phyloP scores from a whole-genome alignment of 2,113 vertebrate genomes.

The Apodemus speciosus region DNA sequence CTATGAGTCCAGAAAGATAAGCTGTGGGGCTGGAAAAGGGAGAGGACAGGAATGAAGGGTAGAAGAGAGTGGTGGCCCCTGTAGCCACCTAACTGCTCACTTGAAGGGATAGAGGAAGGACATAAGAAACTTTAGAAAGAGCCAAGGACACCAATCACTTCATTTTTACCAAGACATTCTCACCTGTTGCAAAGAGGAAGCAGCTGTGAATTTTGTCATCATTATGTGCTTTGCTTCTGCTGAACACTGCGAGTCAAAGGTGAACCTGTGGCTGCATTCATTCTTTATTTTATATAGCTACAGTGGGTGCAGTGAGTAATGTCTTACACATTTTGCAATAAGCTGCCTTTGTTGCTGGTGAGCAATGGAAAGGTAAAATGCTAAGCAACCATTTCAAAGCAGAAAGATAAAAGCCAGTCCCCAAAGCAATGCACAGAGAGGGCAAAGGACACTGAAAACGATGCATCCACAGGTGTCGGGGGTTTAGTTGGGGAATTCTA shows the following conservation, averaged over 20 bases:
- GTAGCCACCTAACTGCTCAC: not conserved
- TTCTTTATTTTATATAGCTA: conserved; percentile 57
- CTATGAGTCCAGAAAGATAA: not conserved
- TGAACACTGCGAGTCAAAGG: conserved; percentile 6
- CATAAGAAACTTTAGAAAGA: not conserved
- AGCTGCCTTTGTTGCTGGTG: conserved; percentile 46
- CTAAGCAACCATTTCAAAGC: conserved; percentile 45
- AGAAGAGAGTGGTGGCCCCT: not conserved
- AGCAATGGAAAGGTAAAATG: conserved; percentile 16
- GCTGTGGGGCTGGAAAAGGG: not conserved
- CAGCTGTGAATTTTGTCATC: not conserved
- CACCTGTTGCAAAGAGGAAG: not conserved
- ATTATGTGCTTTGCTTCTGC: conserved; percentile 26
- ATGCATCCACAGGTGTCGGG: not conserved
- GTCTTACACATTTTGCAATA: not conserved
- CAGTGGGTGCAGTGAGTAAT: not conserved
- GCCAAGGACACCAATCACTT: not conserved
- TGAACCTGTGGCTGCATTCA: not conserved
- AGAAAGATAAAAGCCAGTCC: conserved; percentile 9
- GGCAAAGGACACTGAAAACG: not conserved
- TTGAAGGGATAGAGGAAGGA: not conserved
- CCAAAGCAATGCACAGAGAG: not conserved
- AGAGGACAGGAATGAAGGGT: not conserved
- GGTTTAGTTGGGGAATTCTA: conserved; percentile 31
- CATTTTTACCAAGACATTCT: not conserved